Percentiles rank a stretch among this genome's conserved stretches.
Conservation (phyloP, 2,888 invertebrate species). For the Labia minor region DNA sequence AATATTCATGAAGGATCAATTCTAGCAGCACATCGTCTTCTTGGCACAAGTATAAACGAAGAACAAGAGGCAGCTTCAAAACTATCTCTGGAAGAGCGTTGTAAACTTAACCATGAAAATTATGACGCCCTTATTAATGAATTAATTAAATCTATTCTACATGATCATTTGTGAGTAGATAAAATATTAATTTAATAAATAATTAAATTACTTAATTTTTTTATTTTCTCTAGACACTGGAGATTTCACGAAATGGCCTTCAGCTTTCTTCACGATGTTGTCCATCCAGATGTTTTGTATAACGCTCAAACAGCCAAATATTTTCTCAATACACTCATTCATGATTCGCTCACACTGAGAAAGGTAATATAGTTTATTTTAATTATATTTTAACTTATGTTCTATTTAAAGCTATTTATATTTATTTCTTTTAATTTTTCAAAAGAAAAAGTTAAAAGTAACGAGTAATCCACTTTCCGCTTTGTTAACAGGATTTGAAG, state of each 20-base stretch:
- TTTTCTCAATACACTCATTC: conserved; percentile 52
- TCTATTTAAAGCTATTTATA: background rate
- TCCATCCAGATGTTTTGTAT: conserved; percentile 58
- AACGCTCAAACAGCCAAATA: conserved; percentile 52
- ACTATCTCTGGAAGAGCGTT: background rate
- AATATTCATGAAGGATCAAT: conserved; percentile 19
- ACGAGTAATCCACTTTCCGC: background rate
- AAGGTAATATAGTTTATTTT: conserved; percentile 35
- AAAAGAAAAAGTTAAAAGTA: too few species aligned
- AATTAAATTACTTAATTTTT: conserved; percentile 8
- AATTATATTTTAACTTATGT: background rate
- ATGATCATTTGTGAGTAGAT: background rate
- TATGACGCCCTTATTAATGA: background rate
- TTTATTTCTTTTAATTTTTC: too few species aligned
- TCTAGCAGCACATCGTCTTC: background rate
- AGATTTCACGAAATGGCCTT: conserved; percentile 65
- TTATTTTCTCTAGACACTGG: conserved; percentile 54
- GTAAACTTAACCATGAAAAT: background rate
- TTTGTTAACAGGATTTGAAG: conserved; percentile 1
- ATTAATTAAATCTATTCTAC: background rate
- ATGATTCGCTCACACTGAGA: conserved; percentile 71
- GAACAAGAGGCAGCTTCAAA: background rate
- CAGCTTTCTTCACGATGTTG: conserved; percentile 57
- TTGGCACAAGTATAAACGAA: background rate
- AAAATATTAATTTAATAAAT: background rate